phyloP scores from a whole-genome alignment of 1,140 invertebrate species.

The Adoxophyes honmai region DNA sequence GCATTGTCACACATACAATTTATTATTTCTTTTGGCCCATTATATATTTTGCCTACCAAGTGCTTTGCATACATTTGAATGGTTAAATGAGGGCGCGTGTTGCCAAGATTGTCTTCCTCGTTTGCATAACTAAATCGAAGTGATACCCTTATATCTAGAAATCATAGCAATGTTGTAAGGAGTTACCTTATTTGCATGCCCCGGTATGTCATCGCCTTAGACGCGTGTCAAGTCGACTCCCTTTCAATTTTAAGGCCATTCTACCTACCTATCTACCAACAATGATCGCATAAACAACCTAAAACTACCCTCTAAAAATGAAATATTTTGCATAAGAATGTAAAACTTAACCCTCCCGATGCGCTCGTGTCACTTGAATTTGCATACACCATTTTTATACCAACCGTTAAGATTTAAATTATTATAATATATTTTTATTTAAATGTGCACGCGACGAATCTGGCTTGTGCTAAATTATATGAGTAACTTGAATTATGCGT shows the following conservation, averaged over 20 bases:
- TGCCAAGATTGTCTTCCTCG: slow-evolving; percentile 30
- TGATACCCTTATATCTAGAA: slow-evolving; percentile 27
- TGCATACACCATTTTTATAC: slow-evolving; percentile 15
- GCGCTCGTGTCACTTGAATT: slow-evolving; percentile 10
- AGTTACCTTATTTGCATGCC: slow-evolving; percentile 23
- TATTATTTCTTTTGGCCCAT: slow-evolving; percentile 50
- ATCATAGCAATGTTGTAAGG: slow-evolving; percentile 23
- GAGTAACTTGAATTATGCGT: neutral
- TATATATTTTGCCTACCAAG: slow-evolving; percentile 53
- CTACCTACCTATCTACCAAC: too few species aligned
- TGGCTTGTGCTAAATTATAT: neutral
- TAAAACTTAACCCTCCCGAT: slow-evolving; percentile 11
- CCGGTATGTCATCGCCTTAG: slow-evolving; percentile 19
- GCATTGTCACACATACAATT: slow-evolving; percentile 61
- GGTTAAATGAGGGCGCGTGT: slow-evolving; percentile 52
- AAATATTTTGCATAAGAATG: slow-evolving; percentile 16
- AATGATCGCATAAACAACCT: too few species aligned
- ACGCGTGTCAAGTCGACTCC: slow-evolving; percentile 18
- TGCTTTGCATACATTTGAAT: slow-evolving; percentile 61
- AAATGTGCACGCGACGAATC: slow-evolving; percentile 1
- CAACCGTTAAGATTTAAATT: slow-evolving; percentile 15
- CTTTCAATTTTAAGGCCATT: too few species aligned
- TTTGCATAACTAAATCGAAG: slow-evolving; percentile 47
- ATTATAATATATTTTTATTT: slow-evolving; percentile 8
- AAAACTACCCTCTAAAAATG: neutral